phyloP scores from a whole-genome alignment of 2,113 vertebrate species.

The Eptesicus fuscus region DNA sequence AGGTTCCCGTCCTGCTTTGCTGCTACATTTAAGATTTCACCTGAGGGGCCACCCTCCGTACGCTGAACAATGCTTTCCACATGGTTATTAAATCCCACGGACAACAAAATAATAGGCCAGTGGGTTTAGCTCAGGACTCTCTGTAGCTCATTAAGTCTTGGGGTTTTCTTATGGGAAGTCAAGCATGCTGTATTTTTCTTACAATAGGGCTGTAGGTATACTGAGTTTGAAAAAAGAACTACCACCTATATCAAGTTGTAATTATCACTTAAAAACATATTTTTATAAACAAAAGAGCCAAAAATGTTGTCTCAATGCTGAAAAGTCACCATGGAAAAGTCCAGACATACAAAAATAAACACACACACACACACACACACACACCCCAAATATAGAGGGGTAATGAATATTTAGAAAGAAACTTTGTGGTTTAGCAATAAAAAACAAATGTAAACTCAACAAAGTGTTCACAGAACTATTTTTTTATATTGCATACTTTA shows the following conservation, averaged over 20 bases:
- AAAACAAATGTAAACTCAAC: not conserved
- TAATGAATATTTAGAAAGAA: not conserved
- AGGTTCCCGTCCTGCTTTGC: constrained; percentile 32
- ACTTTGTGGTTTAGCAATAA: not conserved
- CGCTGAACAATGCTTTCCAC: constrained; percentile 56
- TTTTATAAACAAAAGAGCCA: constrained; percentile 19
- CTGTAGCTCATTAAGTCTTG: constrained; percentile 72
- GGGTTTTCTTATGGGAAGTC: constrained; percentile 67
- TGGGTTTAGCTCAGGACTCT: constrained; percentile 64
- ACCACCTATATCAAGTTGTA: constrained; percentile 50
- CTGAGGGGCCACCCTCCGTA: constrained; percentile 27
- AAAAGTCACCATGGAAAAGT: constrained; percentile 22
- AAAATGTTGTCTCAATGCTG: constrained; percentile 42
- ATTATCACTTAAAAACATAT: constrained; percentile 55
- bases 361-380: not conserved
- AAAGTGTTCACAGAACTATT: not conserved
- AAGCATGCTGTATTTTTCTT: constrained; percentile 69
- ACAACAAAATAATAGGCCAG: constrained; percentile 73
- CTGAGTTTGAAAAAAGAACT: constrained; percentile 55
- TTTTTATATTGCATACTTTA: not conserved
- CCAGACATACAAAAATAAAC: not conserved
- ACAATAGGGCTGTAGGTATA: constrained; percentile 56
- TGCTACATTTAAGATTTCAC: constrained; percentile 63
- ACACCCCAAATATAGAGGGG: not conserved
- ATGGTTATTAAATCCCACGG: constrained; percentile 68